These are phyloP conservation scores for Megaceryle torquata DNA, from an alignment of 2,113 vertebrate species.

Conservation along the genomic window DNA sequence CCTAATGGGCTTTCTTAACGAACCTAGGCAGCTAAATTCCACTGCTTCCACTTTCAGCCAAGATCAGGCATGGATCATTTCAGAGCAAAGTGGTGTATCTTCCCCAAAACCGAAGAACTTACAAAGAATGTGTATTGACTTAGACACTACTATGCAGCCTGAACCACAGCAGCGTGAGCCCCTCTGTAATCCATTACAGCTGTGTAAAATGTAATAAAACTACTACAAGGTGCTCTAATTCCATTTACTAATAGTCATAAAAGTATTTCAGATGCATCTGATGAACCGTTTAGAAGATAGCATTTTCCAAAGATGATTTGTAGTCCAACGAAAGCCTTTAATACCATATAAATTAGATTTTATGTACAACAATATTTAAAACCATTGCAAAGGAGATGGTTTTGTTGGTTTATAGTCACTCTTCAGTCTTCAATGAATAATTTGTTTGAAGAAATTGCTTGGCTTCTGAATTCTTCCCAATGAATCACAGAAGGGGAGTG, in stretches of 20 bases:
- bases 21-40: neutral
- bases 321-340: conserved; percentile 10
- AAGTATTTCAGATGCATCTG: conserved; percentile 32
- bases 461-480: neutral
- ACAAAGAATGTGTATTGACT: neutral
- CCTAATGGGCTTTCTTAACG: neutral
- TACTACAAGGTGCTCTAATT: conserved; percentile 46
- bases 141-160: neutral
- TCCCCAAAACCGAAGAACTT: neutral
- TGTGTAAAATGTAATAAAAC: conserved; percentile 28
- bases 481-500: conserved; percentile 37
- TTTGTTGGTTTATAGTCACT: conserved; percentile 41
- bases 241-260: conserved; percentile 46
- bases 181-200: conserved; percentile 1
- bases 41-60: neutral
- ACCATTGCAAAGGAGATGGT: neutral
- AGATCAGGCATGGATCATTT: neutral
- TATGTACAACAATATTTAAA: conserved; percentile 56
- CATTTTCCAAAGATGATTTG: conserved; percentile 45
- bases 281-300: neutral
- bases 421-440: conserved; percentile 13
- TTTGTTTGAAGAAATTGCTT: neutral
- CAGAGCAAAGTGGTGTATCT: neutral
- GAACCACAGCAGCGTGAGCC: neutral
- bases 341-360: conserved; percentile 52